phyloP scores from a whole-genome alignment of 2,113 vertebrate species.

The Stomatorhinus ivindoensis region DNA sequence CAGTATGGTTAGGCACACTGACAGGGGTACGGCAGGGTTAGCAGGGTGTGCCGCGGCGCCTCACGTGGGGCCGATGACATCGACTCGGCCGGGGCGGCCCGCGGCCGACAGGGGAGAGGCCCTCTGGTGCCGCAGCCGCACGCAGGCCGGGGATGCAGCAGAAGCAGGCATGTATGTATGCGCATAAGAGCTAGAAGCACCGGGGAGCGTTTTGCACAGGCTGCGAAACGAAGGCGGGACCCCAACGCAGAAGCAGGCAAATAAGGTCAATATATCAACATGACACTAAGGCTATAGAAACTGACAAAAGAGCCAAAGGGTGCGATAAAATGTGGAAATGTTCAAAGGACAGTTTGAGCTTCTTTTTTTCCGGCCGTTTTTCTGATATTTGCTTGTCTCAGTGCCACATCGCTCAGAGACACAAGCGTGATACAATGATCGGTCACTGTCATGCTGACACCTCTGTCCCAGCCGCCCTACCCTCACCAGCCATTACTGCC shows the following conservation, averaged over 20 bases:
- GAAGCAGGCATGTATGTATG: constrained; percentile 46
- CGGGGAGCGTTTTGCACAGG: constrained; percentile 69
- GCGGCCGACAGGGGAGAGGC: constrained; percentile 69
- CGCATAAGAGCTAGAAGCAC: constrained; percentile 62
- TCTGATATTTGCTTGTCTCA: background rate
- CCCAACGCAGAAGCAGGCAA: constrained; percentile 43
- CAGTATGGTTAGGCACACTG: background rate
- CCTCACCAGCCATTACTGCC: background rate
- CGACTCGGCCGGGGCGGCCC: constrained; percentile 66
- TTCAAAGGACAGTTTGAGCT: background rate
- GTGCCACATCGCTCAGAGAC: background rate
- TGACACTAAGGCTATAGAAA: background rate
- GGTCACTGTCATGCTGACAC: background rate
- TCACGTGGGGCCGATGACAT: constrained; percentile 72
- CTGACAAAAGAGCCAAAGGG: background rate
- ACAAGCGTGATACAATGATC: background rate
- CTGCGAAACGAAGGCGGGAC: constrained; percentile 49
- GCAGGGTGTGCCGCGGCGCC: constrained; percentile 36
- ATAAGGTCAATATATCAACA: constrained; percentile 45
- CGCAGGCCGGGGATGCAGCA: constrained; percentile 60
- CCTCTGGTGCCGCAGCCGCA: constrained; percentile 73
- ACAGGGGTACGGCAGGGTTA: constrained; percentile 14
- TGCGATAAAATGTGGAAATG: background rate
- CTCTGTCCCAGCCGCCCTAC: background rate
- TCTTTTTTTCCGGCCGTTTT: background rate